phyloP scores from a whole-genome alignment of 2,113 vertebrate species.

The Siniperca chuatsi region DNA sequence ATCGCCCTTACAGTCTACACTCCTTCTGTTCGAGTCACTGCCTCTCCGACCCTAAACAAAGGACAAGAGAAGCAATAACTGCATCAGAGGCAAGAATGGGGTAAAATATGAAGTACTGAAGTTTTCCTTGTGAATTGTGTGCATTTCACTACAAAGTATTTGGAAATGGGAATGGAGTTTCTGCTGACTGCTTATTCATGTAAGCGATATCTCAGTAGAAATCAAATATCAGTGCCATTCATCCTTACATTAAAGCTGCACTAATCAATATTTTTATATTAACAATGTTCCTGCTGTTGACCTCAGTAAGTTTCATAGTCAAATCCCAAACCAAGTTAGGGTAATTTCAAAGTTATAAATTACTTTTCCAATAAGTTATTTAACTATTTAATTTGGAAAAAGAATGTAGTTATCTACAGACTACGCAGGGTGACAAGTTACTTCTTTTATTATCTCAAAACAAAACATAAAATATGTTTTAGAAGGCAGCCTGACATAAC shows the following conservation, averaged over 20 bases:
- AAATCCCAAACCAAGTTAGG: neutral
- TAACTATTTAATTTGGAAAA: neutral
- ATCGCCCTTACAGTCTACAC: conserved; percentile 90
- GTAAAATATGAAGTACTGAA: neutral
- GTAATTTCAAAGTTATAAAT: neutral
- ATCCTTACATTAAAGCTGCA: neutral
- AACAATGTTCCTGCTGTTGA: neutral
- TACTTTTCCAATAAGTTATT: neutral
- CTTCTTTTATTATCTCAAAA: neutral
- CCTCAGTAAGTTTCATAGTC: neutral
- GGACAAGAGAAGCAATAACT: conserved; percentile 70
- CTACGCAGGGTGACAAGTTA: neutral
- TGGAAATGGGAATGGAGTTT: neutral
- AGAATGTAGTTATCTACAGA: neutral
- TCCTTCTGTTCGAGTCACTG: conserved; percentile 93
- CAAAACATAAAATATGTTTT: neutral
- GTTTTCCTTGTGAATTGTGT: neutral
- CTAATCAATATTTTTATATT: conserved; percentile 21
- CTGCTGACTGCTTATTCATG: conserved; percentile 4
- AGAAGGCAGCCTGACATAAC: neutral
- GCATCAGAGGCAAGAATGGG: conserved; percentile 12
- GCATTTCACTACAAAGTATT: neutral
- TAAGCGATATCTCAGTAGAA: neutral
- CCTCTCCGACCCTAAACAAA: conserved; percentile 89
- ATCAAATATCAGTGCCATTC: neutral